These are phyloP conservation scores for Gobiocypris rarus DNA, from an alignment of 2,113 vertebrate species.

Conservation along the genomic window DNA sequence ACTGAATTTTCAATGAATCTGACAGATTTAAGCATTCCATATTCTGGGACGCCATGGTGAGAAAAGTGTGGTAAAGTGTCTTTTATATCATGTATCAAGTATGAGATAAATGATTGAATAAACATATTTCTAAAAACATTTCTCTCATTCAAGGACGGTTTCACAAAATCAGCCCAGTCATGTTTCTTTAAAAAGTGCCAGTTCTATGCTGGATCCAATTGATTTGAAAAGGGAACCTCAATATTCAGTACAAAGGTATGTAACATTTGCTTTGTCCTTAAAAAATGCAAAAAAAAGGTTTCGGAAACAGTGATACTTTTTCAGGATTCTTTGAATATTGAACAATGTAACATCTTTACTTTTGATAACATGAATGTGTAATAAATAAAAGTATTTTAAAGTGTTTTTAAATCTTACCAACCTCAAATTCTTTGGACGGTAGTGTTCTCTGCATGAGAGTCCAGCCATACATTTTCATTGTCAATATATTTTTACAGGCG, in stretches of 20 bases:
- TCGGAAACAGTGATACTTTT: neutral
- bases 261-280: neutral
- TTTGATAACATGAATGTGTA: too few species aligned
- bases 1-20: neutral
- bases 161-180: constrained; percentile 6
- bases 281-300: neutral
- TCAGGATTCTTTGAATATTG: neutral
- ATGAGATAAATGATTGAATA: neutral
- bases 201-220: constrained; percentile 27
- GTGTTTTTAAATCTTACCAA: neutral
- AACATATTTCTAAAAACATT: neutral
- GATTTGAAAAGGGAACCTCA: neutral
- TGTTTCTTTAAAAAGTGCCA: constrained; percentile 28
- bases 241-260: neutral
- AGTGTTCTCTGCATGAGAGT: neutral
- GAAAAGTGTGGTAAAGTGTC: neutral
- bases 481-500: neutral
- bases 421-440: neutral
- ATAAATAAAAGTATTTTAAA: neutral
- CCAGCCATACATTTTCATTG: neutral
- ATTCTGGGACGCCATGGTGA: neutral
- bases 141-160: constrained; percentile 26
- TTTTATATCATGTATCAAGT: neutral
- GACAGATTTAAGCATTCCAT: neutral
- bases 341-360: too few species aligned